phyloP scores from a whole-genome alignment of 2,113 vertebrate genomes.

The Capreolus pygargus region DNA sequence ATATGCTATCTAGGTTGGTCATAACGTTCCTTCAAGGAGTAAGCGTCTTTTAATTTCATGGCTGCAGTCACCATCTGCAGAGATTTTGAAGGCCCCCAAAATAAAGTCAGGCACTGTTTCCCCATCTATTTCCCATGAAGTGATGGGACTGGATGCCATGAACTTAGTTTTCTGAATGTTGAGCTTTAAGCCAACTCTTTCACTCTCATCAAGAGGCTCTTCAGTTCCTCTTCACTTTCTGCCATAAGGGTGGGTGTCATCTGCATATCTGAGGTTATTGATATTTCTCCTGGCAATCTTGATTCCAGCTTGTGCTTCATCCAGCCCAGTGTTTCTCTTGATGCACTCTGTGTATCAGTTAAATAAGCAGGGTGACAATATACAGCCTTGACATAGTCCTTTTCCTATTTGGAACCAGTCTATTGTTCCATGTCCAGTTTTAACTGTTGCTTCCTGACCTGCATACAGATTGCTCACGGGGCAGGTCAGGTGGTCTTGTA shows the following conservation, averaged over 20 bases:
- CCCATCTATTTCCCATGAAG: too few relatives aligned
- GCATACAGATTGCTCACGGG: neutral
- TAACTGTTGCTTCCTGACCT: neutral
- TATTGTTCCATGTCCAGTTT: neutral
- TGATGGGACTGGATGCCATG: neutral
- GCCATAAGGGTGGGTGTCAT: neutral
- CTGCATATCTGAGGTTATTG: neutral
- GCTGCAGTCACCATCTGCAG: neutral
- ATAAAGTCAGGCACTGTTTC: too few relatives aligned
- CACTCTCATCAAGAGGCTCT: neutral
- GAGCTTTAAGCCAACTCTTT: neutral
- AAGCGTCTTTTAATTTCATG: neutral
- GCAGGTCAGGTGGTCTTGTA: neutral
- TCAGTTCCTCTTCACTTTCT: neutral
- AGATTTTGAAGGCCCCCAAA: neutral
- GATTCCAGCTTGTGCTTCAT: neutral
- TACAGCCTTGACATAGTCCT: accelerated
- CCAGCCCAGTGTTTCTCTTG: accelerated
- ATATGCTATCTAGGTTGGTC: neutral
- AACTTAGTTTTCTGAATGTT: neutral
- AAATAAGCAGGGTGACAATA: neutral
- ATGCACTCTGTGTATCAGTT: neutral
- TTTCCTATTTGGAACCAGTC: neutral
- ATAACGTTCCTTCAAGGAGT: neutral
- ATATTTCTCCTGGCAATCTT: neutral